Conservation (phyloP, 1,140 invertebrate genomes). For the Helicoverpa zea region DNA sequence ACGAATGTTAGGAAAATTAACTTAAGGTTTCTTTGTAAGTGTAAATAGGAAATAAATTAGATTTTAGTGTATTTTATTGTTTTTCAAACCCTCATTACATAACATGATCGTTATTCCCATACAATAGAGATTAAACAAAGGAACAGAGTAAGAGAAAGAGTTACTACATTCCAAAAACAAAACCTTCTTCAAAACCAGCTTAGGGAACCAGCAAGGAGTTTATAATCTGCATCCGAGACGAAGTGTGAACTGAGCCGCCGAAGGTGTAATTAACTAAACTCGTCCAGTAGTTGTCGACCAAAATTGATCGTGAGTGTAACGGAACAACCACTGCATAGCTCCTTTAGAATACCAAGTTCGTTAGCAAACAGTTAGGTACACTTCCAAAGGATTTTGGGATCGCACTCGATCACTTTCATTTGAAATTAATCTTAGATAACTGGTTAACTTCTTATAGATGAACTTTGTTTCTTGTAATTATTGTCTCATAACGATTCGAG, state of each 20-base stretch:
- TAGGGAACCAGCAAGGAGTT: not conserved
- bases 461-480: no score
- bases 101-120: no score
- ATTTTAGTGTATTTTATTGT: no score
- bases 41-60: no score
- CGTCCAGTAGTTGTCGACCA: not conserved
- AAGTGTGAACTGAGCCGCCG: not conserved
- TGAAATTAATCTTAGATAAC: slow-evolving; percentile 29
- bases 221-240: not conserved
- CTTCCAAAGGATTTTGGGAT: slow-evolving; percentile 23
- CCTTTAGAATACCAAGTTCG: slow-evolving; percentile 29
- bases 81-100: no score
- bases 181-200: no score
- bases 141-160: no score
- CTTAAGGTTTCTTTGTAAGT: no score
- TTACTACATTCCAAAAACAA: no score
- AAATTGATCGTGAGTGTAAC: not conserved
- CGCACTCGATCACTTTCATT: slow-evolving; percentile 10
- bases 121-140: no score
- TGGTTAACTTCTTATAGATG: not conserved
- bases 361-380: slow-evolving; percentile 8
- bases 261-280: not conserved
- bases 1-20: no score
- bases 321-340: not conserved
- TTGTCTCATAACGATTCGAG: no score